A percentile compares a stretch with the other conserved stretches of the same genome.
phyloP scores from a whole-genome alignment of 2,888 invertebrate species.

The Osmoderma eremita region DNA sequence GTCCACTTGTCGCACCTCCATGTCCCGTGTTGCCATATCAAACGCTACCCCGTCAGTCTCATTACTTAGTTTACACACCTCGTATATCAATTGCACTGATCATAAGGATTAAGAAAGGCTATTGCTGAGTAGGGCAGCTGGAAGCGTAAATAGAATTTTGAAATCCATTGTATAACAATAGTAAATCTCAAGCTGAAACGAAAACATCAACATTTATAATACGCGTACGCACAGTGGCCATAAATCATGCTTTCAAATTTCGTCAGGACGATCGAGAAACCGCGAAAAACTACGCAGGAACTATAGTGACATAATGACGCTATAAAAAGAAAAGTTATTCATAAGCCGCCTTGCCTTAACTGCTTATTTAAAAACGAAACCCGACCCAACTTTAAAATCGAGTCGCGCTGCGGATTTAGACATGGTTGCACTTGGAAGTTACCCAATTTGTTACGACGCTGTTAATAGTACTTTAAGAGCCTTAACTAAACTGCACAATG shows the following conservation, averaged over 20 bases:
- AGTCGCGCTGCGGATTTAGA: slow-evolving; percentile 43
- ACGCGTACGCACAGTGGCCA: not conserved
- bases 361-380: slow-evolving; percentile 38
- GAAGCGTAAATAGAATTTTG: no score
- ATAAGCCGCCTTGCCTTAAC: slow-evolving; percentile 36
- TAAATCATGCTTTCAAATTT: not conserved
- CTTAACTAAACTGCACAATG: slow-evolving; percentile 39
- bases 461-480: slow-evolving; percentile 45
- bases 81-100: no score
- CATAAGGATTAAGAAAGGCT: no score
- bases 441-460: slow-evolving; percentile 49
- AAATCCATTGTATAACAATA: no score
- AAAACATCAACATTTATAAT: no score
- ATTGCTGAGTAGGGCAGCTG: no score
- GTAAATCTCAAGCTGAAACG: no score
- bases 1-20: no score
- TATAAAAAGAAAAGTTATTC: slow-evolving; percentile 37
- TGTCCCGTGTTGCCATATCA: no score
- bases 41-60: no score
- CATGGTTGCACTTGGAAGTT: slow-evolving; percentile 48
- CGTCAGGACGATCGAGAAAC: not conserved
- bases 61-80: no score
- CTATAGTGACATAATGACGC: slow-evolving; percentile 25
- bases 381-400: slow-evolving; percentile 28
- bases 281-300: slow-evolving; percentile 19